Base-by-base conservation (phyloP, 2,797 vertebrate genomes). In the Vireo griseus region DNA sequence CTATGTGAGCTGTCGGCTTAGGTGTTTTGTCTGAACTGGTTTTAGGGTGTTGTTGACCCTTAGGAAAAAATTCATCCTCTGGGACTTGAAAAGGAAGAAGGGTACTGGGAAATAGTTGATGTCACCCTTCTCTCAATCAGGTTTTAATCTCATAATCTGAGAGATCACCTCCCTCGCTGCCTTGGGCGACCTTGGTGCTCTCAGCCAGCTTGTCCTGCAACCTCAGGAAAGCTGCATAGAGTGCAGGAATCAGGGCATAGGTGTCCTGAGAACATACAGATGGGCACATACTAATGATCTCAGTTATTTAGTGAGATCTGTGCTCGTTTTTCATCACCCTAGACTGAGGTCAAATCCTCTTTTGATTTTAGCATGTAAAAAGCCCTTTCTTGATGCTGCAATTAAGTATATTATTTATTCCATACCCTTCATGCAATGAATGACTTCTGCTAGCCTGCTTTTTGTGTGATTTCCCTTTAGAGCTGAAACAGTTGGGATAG, bases 381-480 rank as follows among this genome's bases (percentile, higher is more conserved):
- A 88, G 2, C 26, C 29, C 40, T 74, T 68, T 63, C 33, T 57
- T 69, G n/a, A 26, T 91, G 63, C 31, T 67, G 81, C 44, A 76
- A 75, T 86, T 72, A 68, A 94, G 66, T 73, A 61, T 44, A n/a
- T 58, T 58, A 66, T 44, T 92, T 90, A 95, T 90, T 95, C 62
- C 69, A 82, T 84, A 93, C 13, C 48, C 26, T 95, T 86, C 26
- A 13, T 52, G 65, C 11, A 78, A 69, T 44, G 75, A 88, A 40
- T 48, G 48, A 87, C 82, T 96, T 93, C 93, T 85, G 72, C 78
- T 96, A 98, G 95, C 96, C 97, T 97, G 96, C 95, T 96, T 98
- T 97, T 95, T 74, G 42, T 50, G 25, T 87, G 77, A 97, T 97
- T 97, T 98, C 97, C 97, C 97, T 94, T 97, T 95, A 97, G 96